A percentile compares a stretch with the other conserved stretches of the same genome.
Conservation (phyloP, 2,113 vertebrate species). For the Myrmophylax atrothorax region DNA sequence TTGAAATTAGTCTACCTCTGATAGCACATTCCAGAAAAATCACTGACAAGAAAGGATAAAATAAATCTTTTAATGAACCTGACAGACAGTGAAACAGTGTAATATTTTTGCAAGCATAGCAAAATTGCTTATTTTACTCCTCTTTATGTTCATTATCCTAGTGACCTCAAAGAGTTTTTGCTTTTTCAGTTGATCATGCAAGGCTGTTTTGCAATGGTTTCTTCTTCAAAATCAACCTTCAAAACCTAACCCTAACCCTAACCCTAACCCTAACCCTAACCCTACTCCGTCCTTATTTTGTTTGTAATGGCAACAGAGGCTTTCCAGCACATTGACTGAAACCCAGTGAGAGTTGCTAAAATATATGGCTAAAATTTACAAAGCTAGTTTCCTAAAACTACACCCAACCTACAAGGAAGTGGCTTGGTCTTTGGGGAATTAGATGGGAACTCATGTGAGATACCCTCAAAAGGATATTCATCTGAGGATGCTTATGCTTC, state of each 20-base stretch:
- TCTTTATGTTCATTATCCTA: neutral
- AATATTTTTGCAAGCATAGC: neutral
- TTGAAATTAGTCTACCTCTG: neutral
- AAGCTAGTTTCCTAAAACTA: neutral
- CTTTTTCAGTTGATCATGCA: neutral
- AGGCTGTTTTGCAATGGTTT: neutral
- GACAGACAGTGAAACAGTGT: neutral
- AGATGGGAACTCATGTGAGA: neutral
- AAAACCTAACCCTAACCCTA: too few species aligned
- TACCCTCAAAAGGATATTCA: neutral
- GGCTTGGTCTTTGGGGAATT: neutral
- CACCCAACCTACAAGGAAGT: neutral
- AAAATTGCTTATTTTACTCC: neutral
- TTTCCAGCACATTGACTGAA: neutral
- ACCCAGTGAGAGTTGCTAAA: neutral
- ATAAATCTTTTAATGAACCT: neutral
- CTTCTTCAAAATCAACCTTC: neutral
- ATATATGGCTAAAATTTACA: neutral
- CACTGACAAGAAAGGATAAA: neutral
- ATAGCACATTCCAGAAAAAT: neutral
- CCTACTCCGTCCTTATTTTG: neutral
- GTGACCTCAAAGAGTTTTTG: neutral
- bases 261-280: too few species aligned
- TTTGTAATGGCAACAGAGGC: neutral
- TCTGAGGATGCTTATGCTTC: neutral